Base-by-base conservation (phyloP, 2,797 vertebrate genomes). In the Macropodus opercularis region DNA sequence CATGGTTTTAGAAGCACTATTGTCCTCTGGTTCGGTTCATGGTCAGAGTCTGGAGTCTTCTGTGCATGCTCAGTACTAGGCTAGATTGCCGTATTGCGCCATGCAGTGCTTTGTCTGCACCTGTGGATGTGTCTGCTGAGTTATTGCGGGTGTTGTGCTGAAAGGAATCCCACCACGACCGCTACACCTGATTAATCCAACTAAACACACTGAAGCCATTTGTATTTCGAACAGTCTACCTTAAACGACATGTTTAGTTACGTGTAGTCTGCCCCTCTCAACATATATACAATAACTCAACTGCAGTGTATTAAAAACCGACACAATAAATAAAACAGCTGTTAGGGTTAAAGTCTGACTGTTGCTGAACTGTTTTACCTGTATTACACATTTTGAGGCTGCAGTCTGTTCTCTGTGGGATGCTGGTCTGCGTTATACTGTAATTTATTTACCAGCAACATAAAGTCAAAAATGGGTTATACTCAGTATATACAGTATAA, bases 11-110 rank as follows among this genome's bases (percentile, higher is more conserved):
- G 65, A 80, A 71, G 79, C 71, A 73, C 81, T 69, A 82, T 87
- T 89, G 86, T 90, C 82, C 84, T 87, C 72, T 12, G 71, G 79
- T 80, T 80, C 26, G 23, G 85, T 75, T 85, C 81, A 61, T 75
- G 71, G 85, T 80, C 79, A 65, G 56, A 77, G 80, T 83, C 72
- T 83, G 77, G 75, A 80, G 75, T 83, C 76, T 79, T 87, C 69
- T 69, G 84, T 85, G 80, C 84, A 81, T 87, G 86, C 84, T 86
- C 87, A 86, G 85, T 86, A 52, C 72, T 70, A 44, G 50, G 26
- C 23, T 47, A 57, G 59, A 66, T 48, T 86, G 82, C 63, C 69
- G 78, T 88, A 85, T 51, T 87, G 87, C 84, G 61, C 79, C 83
- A 84, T 52, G 65, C 69, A 1, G 75, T 8, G 44, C 65, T 85